Evolutionary conservation across 92 coral and sea anemone genomes (phyloP), one percentile per base, ranked within the genome.

Genomic region (Anthopleura xanthogrammica): DNA sequence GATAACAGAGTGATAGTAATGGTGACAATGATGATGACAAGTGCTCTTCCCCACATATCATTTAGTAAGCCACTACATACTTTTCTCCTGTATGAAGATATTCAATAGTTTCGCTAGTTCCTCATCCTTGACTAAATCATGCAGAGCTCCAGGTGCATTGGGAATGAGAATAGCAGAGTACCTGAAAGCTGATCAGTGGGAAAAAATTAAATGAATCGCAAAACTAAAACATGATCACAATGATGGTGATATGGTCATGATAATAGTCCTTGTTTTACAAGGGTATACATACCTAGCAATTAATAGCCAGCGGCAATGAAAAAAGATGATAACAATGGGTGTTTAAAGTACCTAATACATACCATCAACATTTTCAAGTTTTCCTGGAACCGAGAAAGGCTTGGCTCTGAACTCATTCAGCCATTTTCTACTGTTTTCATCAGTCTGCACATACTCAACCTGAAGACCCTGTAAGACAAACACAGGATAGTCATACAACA

Each of bases 281-380:
- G 60, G 14, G 1, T 5, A 56, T 7, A n/a, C n/a, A n/a, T n/a
- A n/a, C n/a, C 36, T 29, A 29, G 36, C 36, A 29, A 29, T 29
- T 29, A 29, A 29, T 29, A 29, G 36, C 36, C 36, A 29, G 36
- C 36, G 36, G 36, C 3, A 7, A 12, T 13, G 4, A n/a, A 62
- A 16, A 20, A 62, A 17, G 71, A 19, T 62, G 39, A 19, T 20
- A 20, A 62, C 20, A n/a, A 62, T 62, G 24, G 20, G 20, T 62
- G 72, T 20, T 20, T 20, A 3, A 20, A n/a, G 12, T 64, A n/a
- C 5, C 29, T 19, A 17, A 64, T 64, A 58, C 79, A 7, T 78
- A 96, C 99, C 98, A 89, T 96, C 98, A 78, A 96, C 92, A 89
- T 90, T 92, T 80, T 96, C 98, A 50, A 96, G 90, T 83, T 96